Percentiles rank a stretch among this genome's conserved stretches.
Conservation (phyloP, 2,113 vertebrate species). For the Amazona guildingii region DNA sequence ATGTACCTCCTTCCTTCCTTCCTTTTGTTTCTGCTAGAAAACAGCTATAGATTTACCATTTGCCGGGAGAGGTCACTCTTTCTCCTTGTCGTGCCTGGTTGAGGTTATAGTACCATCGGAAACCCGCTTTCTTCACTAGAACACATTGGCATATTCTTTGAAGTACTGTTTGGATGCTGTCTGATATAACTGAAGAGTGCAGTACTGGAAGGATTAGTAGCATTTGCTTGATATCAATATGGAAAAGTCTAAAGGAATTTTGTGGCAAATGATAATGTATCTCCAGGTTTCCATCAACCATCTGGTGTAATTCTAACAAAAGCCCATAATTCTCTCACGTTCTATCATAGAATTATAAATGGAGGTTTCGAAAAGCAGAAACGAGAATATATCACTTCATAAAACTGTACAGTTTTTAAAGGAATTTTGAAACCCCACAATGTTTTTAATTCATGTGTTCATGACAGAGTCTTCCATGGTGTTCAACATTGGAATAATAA, state of each 20-base stretch:
- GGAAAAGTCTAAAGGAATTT: background rate
- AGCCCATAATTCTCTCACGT: background rate
- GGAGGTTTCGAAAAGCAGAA: background rate
- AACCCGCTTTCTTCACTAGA: background rate
- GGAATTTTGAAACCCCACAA: background rate
- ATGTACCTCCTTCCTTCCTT: background rate
- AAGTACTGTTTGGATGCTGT: constrained; percentile 21
- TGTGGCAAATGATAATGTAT: background rate
- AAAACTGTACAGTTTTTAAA: background rate
- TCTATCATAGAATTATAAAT: background rate
- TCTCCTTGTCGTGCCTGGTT: constrained; percentile 57
- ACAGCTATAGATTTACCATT: background rate
- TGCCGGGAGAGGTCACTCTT: constrained; percentile 81
- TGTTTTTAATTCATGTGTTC: background rate
- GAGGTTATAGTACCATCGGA: background rate
- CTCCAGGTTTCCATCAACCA: background rate
- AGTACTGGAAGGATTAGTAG: background rate
- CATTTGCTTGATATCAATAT: background rate
- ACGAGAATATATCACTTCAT: background rate
- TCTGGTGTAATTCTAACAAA: background rate
- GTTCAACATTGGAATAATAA: background rate
- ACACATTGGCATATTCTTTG: background rate
- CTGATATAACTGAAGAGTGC: background rate
- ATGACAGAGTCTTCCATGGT: background rate
- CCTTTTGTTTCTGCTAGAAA: background rate